Conservation (phyloP, 2,888 invertebrate species). For the Zygogramma bicolorata region DNA sequence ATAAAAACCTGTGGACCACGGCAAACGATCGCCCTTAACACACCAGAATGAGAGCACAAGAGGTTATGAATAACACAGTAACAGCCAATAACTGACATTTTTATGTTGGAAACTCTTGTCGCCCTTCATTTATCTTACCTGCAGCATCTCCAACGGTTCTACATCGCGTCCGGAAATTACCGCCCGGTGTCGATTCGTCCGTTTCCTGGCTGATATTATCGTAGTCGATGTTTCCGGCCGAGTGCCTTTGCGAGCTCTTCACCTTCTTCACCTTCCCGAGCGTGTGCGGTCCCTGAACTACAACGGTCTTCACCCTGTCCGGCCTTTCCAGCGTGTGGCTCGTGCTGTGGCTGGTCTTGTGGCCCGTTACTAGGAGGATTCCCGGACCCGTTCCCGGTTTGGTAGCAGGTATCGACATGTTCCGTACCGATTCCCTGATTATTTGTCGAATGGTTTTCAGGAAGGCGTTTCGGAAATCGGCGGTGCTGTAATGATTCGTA, state of each 20-base stretch:
- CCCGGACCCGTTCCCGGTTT: constrained; percentile 73
- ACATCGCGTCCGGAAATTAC: constrained; percentile 83
- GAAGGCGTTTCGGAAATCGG: constrained; percentile 97
- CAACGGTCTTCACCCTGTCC: constrained; percentile 42
- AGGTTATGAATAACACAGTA: too few relatives aligned
- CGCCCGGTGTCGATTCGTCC: constrained; percentile 71
- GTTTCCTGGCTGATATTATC: constrained; percentile 84
- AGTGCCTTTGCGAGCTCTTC: constrained; percentile 82
- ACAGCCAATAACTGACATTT: too few relatives aligned
- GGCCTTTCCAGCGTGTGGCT: constrained; percentile 75
- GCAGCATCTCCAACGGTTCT: constrained; percentile 91
- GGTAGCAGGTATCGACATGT: constrained; percentile 92
- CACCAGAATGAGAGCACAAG: too few relatives aligned
- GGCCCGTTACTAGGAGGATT: constrained; percentile 64
- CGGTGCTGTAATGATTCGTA: constrained; percentile 89
- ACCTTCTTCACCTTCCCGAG: constrained; percentile 84
- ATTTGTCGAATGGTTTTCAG: constrained; percentile 97
- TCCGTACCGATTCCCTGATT: constrained; percentile 95
- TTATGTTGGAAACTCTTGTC: too few relatives aligned
- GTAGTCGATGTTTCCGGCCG: constrained; percentile 87
- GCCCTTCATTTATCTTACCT: constrained; percentile 73
- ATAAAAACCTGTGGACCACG: too few relatives aligned
- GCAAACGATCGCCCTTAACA: too few relatives aligned
- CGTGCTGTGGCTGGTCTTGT: constrained; percentile 63
- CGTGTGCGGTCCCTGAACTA: constrained; percentile 75